A percentile compares a stretch with the other conserved stretches of the same genome.
These are phyloP conservation scores for Globodera rostochiensis DNA, from an alignment of 1,140 invertebrate genomes.

Conservation along the genomic window DNA sequence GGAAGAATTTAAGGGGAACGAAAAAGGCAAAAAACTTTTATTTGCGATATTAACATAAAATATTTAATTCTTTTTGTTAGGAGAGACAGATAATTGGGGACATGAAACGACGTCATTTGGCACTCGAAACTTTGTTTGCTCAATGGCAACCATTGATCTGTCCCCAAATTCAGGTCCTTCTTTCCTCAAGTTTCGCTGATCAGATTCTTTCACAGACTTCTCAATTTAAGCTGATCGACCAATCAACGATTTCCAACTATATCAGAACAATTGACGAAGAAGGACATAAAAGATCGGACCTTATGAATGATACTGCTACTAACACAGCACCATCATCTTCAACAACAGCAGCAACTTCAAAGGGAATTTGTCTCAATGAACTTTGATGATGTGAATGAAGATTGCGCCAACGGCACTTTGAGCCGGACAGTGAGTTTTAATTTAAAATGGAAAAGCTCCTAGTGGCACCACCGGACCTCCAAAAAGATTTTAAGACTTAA, in stretches of 20 bases:
- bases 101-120: constrained; percentile 45
- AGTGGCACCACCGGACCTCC: too few relatives aligned
- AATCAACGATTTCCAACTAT: constrained; percentile 23
- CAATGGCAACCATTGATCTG: constrained; percentile 63
- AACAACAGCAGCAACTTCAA: too few relatives aligned
- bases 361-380: too few relatives aligned
- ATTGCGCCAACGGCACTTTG: too few relatives aligned
- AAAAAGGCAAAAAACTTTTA: neutral
- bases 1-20: neutral
- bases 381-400: too few relatives aligned
- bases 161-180: constrained; percentile 41
- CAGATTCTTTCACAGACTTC: too few relatives aligned
- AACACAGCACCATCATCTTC: too few relatives aligned
- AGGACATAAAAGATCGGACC: neutral
- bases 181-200: neutral
- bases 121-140: constrained; percentile 55
- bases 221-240: neutral
- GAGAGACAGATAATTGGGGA: neutral
- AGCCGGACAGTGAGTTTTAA: constrained; percentile 52
- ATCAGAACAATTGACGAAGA: neutral
- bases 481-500: neutral
- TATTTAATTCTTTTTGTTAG: neutral
- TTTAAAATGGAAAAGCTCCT: neutral
- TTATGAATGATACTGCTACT: too few relatives aligned
- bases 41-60: neutral